Percentiles rank a stretch among this genome's conserved stretches.
Conservation (phyloP, 2,797 vertebrate genomes). For the Parambassis ranga region DNA sequence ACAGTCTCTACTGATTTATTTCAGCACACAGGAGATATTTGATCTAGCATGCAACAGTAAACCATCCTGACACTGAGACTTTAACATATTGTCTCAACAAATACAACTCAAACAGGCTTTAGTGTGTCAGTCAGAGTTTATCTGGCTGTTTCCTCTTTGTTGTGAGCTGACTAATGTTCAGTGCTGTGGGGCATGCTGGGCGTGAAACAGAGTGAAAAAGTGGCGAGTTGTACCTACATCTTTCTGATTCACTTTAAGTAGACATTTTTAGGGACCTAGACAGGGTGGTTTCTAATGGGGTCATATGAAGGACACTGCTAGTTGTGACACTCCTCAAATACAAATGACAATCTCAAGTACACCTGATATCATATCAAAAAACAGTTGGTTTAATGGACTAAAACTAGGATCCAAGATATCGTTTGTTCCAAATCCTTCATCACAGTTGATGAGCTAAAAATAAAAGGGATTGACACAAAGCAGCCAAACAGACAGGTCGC, state of each 20-base stretch:
- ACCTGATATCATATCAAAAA: constrained; percentile 71
- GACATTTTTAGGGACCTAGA: constrained; percentile 22
- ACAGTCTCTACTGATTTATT: constrained; percentile 61
- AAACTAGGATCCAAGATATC: constrained; percentile 50
- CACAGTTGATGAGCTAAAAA: constrained; percentile 37
- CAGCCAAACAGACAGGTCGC: constrained; percentile 45
- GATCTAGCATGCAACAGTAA: constrained; percentile 64
- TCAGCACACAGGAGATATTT: constrained; percentile 59
- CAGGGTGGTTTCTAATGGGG: constrained; percentile 34
- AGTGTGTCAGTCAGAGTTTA: constrained; percentile 53
- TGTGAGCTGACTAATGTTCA: constrained; percentile 53
- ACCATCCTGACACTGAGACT: constrained; percentile 56
- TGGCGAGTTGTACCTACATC: constrained; percentile 29
- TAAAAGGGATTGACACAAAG: constrained; percentile 43
- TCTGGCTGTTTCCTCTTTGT: constrained; percentile 55
- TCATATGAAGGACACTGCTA: constrained; percentile 1
- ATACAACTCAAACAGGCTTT: constrained; percentile 33
- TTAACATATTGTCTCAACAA: constrained; percentile 50
- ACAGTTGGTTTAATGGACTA: constrained; percentile 54
- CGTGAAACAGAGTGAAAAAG: constrained; percentile 47
- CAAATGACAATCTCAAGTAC: constrained; percentile 53
- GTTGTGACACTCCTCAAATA: constrained; percentile 34
- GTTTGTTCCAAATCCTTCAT: constrained; percentile 44
- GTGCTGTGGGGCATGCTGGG: constrained; percentile 43
- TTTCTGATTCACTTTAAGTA: constrained; percentile 24